Percentiles rank a stretch among this genome's conserved stretches.
Evolutionary conservation across 2,113 vertebrate species (phyloP).

Genomic region (Lepisosteus osseus): DNA sequence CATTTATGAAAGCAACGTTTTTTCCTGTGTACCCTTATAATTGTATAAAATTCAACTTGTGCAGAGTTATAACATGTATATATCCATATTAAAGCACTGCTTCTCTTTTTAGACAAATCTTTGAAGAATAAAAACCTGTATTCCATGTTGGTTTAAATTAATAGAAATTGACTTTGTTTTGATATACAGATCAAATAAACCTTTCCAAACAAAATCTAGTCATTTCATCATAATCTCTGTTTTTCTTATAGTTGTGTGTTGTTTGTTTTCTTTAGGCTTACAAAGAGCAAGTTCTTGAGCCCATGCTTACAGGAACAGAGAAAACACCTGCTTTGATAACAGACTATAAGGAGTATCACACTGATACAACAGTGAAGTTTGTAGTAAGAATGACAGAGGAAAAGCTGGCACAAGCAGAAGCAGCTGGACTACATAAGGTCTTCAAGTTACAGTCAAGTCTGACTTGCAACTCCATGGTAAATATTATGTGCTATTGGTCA

Average conservation of each 20-base stretch:
- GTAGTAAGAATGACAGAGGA: conserved; percentile 96
- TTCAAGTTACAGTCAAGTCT: conserved; percentile 97
- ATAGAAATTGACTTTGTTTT: no score
- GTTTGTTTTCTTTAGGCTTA: conserved; percentile 72
- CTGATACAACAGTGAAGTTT: conserved; percentile 94
- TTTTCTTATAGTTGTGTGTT: conserved; percentile 12
- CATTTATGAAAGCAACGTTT: no score
- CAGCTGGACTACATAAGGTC: conserved; percentile 92
- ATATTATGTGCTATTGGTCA: not conserved
- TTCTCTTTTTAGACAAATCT: no score
- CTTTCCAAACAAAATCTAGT: no score
- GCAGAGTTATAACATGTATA: no score
- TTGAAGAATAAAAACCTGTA: not conserved
- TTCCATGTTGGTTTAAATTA: not conserved
- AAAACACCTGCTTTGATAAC: conserved; percentile 93
- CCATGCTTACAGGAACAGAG: conserved; percentile 93
- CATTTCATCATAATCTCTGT: not conserved
- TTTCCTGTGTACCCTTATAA: no score
- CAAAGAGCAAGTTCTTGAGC: conserved; percentile 95
- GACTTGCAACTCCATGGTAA: conserved; percentile 98
- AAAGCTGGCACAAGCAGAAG: conserved; percentile 94
- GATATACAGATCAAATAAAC: no score
- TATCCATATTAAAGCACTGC: no score
- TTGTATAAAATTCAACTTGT: no score
- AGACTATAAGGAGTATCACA: conserved; percentile 98